A percentile compares a stretch with the other conserved stretches of the same genome.
Conservation (phyloP, 2,888 invertebrate genomes). For the Coenonympha arcania region DNA sequence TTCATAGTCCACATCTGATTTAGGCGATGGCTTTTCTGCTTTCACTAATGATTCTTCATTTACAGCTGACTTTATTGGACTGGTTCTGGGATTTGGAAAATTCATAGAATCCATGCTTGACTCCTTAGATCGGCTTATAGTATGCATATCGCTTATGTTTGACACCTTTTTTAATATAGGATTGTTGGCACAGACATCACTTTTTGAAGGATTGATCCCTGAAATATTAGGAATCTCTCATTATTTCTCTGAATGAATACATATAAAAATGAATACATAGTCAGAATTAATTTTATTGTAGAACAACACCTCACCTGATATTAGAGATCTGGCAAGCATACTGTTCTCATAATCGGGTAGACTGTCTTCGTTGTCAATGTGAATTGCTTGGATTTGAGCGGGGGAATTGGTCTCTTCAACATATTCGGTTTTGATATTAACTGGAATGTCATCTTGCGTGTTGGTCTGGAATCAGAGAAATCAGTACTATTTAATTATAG, state of each 20-base stretch:
- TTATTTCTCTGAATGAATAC: too few relatives aligned
- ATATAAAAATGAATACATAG: too few relatives aligned
- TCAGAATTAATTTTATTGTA: not conserved
- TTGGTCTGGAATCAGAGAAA: slow-evolving; percentile 35
- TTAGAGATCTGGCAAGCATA: slow-evolving; percentile 69
- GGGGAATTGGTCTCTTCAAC: slow-evolving; percentile 54
- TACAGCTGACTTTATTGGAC: slow-evolving; percentile 47
- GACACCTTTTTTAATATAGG: slow-evolving; percentile 50
- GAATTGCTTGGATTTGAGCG: slow-evolving; percentile 39
- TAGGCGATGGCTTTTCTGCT: slow-evolving; percentile 63
- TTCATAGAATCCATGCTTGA: slow-evolving; percentile 43
- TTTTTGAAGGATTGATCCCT: slow-evolving; percentile 69
- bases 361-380: slow-evolving; percentile 64
- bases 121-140: slow-evolving; percentile 49
- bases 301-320: slow-evolving; percentile 49
- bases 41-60: slow-evolving; percentile 55
- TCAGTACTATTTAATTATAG: not conserved
- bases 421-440: slow-evolving; percentile 59
- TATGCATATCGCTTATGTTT: slow-evolving; percentile 47
- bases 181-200: slow-evolving; percentile 50
- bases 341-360: slow-evolving; percentile 71
- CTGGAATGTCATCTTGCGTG: slow-evolving; percentile 52
- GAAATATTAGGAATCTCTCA: slow-evolving; percentile 26
- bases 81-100: slow-evolving; percentile 43
- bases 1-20: slow-evolving; percentile 65